Conservation (phyloP, 2,113 vertebrate genomes). For the Rhombomys opimus region DNA sequence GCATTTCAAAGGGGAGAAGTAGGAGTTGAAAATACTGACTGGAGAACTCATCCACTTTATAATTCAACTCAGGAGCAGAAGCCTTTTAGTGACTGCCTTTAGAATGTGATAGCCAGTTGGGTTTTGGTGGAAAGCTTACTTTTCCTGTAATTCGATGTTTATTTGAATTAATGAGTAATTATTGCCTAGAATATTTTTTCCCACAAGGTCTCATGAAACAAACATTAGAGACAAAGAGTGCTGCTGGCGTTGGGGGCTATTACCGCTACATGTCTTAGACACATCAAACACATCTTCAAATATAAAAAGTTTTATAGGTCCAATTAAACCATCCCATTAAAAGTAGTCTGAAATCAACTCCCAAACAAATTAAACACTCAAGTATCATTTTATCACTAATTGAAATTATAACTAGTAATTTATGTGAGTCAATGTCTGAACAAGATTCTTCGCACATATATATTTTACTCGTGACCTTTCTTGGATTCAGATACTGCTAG, state of each 20-base stretch:
- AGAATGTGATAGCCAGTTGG: slow-evolving; percentile 22
- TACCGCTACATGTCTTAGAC: neutral
- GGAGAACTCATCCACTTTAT: neutral
- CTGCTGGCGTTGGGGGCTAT: neutral
- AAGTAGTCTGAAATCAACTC: slow-evolving; percentile 50
- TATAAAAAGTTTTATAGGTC: slow-evolving; percentile 55
- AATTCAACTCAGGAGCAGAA: neutral
- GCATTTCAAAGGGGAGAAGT: neutral
- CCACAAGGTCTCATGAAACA: slow-evolving; percentile 25
- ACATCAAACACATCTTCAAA: slow-evolving; percentile 70
- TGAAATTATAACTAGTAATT: slow-evolving; percentile 47
- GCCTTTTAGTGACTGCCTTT: neutral
- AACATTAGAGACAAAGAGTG: slow-evolving; percentile 53
- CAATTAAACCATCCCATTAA: slow-evolving; percentile 54
- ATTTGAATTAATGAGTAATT: slow-evolving; percentile 48
- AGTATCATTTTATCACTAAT: slow-evolving; percentile 24
- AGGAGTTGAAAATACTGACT: neutral
- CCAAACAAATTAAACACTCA: slow-evolving; percentile 74
- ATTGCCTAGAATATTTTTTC: slow-evolving; percentile 7
- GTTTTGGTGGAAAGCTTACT: slow-evolving; percentile 27
- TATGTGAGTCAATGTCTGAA: neutral
- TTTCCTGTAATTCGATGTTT: slow-evolving; percentile 16
- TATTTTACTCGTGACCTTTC: slow-evolving; percentile 24
- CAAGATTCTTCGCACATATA: neutral
- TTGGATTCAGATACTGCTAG: neutral